These are phyloP conservation scores for Schizopygopsis malacanthus DNA, from an alignment of 2,797 vertebrate genomes.

Conservation along the genomic window DNA sequence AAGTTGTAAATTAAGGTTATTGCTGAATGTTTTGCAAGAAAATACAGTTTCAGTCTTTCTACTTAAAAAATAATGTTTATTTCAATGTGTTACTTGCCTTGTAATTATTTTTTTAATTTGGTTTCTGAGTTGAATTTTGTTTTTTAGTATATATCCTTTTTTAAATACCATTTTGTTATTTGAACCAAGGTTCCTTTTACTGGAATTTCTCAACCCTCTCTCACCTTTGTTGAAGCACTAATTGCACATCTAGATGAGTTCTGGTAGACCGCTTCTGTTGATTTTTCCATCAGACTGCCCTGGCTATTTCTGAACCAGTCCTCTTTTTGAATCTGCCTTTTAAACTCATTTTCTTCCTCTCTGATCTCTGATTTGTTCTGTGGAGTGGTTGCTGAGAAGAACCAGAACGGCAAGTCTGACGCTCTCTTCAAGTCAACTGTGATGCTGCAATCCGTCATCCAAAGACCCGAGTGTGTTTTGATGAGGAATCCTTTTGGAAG, in stretches of 20 bases:
- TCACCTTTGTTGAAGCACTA: constrained; percentile 37
- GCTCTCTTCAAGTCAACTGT: constrained; percentile 56
- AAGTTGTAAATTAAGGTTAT: too few relatives aligned
- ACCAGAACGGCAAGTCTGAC: constrained; percentile 53
- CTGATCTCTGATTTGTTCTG: constrained; percentile 54
- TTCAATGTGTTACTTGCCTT: background rate
- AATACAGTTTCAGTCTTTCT: background rate
- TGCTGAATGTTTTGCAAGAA: background rate
- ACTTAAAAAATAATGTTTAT: background rate
- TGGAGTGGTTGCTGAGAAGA: constrained; percentile 60
- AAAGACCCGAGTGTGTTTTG: constrained; percentile 39
- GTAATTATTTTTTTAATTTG: background rate
- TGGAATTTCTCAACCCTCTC: constrained; percentile 31
- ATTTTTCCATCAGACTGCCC: constrained; percentile 55
- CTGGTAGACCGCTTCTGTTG: constrained; percentile 53
- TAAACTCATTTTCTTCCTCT: constrained; percentile 30
- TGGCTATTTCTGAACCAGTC: constrained; percentile 36
- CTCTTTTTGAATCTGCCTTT: constrained; percentile 11
- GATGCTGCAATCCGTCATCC: constrained; percentile 56
- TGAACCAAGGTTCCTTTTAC: background rate
- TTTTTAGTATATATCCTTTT: background rate
- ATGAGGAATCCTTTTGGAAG: constrained; percentile 2
- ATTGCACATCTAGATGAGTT: constrained; percentile 37
- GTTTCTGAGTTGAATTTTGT: background rate
- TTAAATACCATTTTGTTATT: constrained; percentile 7